Percentiles rank a stretch among this genome's conserved stretches.
phyloP scores from a whole-genome alignment of 1,140 invertebrate genomes.

The Drosophila ohnishii region DNA sequence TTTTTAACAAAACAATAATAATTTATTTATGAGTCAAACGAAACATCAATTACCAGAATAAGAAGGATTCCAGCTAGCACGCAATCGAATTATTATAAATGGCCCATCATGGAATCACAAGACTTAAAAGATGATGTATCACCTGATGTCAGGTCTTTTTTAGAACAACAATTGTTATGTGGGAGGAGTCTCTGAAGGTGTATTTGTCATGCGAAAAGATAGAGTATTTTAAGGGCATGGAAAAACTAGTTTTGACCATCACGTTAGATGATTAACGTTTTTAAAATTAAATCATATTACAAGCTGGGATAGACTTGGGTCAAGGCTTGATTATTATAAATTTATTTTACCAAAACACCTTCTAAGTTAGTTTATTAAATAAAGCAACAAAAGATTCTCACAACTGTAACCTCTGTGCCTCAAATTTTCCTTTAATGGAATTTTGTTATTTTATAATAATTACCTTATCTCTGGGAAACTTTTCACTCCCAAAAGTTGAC shows the following conservation, averaged over 20 bases:
- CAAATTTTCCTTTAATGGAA: constrained; percentile 5
- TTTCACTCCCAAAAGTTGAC: constrained; percentile 1
- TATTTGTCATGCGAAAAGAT: neutral
- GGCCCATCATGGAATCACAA: constrained; percentile 75
- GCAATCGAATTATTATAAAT: constrained; percentile 78
- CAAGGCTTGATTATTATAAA: neutral
- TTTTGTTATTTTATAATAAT: neutral
- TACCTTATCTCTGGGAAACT: constrained; percentile 16
- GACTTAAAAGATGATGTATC: constrained; percentile 68
- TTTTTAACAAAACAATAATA: constrained; percentile 28
- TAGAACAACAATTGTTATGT: neutral
- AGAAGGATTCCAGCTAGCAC: constrained; percentile 40
- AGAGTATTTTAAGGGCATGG: neutral
- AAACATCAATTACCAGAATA: constrained; percentile 59
- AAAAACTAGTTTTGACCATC: neutral
- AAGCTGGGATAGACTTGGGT: neutral
- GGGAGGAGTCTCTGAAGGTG: neutral
- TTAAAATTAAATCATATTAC: too few relatives aligned
- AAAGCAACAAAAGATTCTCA: neutral
- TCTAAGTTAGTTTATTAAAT: neutral
- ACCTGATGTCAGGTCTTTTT: constrained; percentile 12
- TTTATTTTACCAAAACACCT: neutral
- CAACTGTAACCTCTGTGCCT: too few relatives aligned
- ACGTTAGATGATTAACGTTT: too few relatives aligned
- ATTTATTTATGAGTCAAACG: constrained; percentile 42